Base-by-base conservation (phyloP, 1,140 invertebrate species). In the Meloidogyne floridensis region DNA sequence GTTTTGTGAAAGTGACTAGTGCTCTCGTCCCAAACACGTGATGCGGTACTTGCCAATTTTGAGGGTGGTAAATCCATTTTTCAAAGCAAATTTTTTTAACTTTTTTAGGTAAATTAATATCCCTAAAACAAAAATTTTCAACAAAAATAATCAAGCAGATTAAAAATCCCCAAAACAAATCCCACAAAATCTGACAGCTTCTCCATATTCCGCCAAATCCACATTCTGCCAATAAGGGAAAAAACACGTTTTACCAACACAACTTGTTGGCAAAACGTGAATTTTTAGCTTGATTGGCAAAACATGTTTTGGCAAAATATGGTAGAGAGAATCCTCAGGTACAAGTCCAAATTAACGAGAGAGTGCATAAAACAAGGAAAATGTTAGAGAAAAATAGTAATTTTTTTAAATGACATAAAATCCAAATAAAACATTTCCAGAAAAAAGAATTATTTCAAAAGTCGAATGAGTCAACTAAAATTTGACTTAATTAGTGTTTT, bases 21-120 rank as follows among this genome's bases (percentile, higher is more conserved):
- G 13, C 73, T 83, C 65, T 83, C 75, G 54, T 54, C 54, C 81
- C 81, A 83, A 7, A 83, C 42, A 18, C 56, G 71, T 11, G 59
- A 75, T 18, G 82, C 82, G n/a, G 81, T 70, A 43, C 32, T 43
- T 8, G 81, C 72, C 20, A 83, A 43, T 70, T 83, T 83, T 53
- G 70, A 75, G 10, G 77, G 77, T 20, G 77, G 65, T 43, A 73
- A 73, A 54, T 80, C 79, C 72, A 72, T 80, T 54, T 70, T 20
- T 74, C 2, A 59, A 4, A 75, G 42, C n/a, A n/a, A n/a, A 20
- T 43, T 32, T 32, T 32, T 32, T 32, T 2, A 32, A 32, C 32
- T 32, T 32, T 32, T 32, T 2, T 32, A 32, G 32, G 32, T 32
- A 2, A 32, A 32, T 32, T 32, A 32, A 32, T 32, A 32, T 32